Evolutionary conservation across 2,113 vertebrate genomes (phyloP).

Genomic region (Xenus cinereus): DNA sequence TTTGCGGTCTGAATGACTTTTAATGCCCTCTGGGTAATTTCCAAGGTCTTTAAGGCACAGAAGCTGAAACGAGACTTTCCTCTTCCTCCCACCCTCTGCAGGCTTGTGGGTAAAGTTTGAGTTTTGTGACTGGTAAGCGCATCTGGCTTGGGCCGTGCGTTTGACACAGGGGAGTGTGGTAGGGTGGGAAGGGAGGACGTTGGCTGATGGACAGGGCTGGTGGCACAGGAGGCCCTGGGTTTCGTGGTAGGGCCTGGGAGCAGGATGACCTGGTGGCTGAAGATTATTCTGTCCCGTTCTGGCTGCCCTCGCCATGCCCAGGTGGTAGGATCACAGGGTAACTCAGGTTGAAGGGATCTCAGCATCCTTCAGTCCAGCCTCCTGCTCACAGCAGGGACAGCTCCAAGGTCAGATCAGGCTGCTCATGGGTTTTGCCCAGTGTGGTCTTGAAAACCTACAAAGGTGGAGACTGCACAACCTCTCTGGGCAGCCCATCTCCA

Average conservation of each 20-base stretch:
- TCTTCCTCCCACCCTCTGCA: fast-evolving
- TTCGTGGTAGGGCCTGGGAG: neutral
- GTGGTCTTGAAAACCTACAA: neutral
- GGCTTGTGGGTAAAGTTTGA: neutral
- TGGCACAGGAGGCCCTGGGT: neutral
- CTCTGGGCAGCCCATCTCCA: fast-evolving
- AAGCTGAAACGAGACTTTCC: neutral
- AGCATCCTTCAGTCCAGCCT: neutral
- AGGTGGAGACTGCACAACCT: neutral
- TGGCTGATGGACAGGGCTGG: neutral
- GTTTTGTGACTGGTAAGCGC: neutral
- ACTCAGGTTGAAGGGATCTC: neutral
- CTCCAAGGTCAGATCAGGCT: neutral
- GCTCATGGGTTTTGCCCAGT: neutral
- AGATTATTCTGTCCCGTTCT: fast-evolving
- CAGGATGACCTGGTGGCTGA: neutral
- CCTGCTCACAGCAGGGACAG: neutral
- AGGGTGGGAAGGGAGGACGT: fast-evolving
- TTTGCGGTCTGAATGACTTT: fast-evolving
- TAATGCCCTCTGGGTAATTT: neutral
- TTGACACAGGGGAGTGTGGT: fast-evolving
- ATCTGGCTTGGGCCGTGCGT: fast-evolving
- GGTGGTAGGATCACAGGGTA: neutral
- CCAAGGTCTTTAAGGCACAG: neutral
- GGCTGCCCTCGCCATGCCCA: neutral